These are phyloP conservation scores for Zaprionus bogoriensis DNA, from an alignment of 2,888 invertebrate genomes.

Conservation along the genomic window DNA sequence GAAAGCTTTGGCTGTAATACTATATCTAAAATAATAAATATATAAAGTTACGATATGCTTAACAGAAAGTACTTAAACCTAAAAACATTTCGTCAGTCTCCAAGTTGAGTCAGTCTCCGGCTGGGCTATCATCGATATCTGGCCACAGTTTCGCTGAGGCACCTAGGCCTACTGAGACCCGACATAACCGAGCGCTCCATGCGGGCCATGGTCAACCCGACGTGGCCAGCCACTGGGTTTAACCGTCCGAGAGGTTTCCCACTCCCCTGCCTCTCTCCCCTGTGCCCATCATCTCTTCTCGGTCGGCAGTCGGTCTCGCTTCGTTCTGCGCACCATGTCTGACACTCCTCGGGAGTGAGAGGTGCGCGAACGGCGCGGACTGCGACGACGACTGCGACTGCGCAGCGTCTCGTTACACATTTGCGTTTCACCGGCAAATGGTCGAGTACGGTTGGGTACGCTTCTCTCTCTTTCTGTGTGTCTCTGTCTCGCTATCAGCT, in stretches of 20 bases:
- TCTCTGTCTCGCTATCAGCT: conserved; percentile 21
- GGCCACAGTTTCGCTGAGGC: conserved; percentile 39
- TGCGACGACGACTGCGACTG: conserved; percentile 23
- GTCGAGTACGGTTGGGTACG: conserved; percentile 63
- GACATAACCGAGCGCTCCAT: conserved; percentile 61
- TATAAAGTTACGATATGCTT: conserved; percentile 2
- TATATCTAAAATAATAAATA: no score
- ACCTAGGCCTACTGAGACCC: conserved; percentile 5
- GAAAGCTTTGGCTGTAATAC: no score
- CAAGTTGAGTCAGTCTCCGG: conserved; percentile 27
- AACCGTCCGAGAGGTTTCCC: not conserved
- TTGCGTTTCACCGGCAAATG: conserved; percentile 78
- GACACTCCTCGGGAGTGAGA: conserved; percentile 63
- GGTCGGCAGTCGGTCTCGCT: conserved; percentile 3
- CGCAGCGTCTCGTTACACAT: conserved; percentile 68
- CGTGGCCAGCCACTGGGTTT: conserved; percentile 77
- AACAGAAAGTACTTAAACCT: conserved; percentile 20
- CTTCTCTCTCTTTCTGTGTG: conserved; percentile 27
- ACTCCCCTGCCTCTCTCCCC: not conserved
- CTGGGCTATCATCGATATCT: conserved; percentile 21
- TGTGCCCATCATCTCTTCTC: no score
- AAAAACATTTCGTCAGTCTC: conserved; percentile 43
- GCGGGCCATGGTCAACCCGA: conserved; percentile 48
- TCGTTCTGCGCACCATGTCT: conserved; percentile 19
- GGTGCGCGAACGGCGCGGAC: conserved; percentile 29